A percentile compares a stretch with the other conserved stretches of the same genome.
Conservation (phyloP, 2,888 invertebrate genomes). For the Eremobia ochroleuca region DNA sequence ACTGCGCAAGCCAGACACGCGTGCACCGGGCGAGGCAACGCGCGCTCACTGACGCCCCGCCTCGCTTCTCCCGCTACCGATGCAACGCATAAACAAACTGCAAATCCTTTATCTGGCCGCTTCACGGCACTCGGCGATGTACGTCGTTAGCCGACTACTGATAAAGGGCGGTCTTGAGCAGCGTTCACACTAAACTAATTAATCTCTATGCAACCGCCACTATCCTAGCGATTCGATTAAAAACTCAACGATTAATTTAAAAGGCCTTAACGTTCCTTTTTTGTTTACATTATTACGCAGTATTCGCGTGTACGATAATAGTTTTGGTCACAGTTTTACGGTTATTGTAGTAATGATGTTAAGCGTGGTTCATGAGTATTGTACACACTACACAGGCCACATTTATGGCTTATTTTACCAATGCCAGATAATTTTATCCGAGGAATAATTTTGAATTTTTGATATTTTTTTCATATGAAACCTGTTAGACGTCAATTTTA, state of each 20-base stretch:
- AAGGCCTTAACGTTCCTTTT: slow-evolving; percentile 23
- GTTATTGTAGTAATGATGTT: slow-evolving; percentile 44
- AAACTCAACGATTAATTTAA: slow-evolving; percentile 12
- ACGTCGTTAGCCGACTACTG: slow-evolving; percentile 78
- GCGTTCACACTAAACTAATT: slow-evolving; percentile 69
- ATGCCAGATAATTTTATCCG: no score
- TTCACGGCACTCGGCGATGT: slow-evolving; percentile 72
- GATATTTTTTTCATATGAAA: no score
- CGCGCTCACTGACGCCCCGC: slow-evolving; percentile 81
- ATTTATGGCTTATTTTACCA: no score
- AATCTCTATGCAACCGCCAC: slow-evolving; percentile 46
- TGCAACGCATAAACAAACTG: slow-evolving; percentile 86
- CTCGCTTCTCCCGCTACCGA: slow-evolving; percentile 76
- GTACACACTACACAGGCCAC: neutral
- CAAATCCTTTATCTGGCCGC: slow-evolving; percentile 85
- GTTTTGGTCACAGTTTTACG: slow-evolving; percentile 52
- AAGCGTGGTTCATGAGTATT: slow-evolving; percentile 39
- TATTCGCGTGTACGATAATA: slow-evolving; percentile 44
- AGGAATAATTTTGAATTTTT: no score
- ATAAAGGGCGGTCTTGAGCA: slow-evolving; percentile 75
- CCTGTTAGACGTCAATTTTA: no score
- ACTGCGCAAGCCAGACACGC: slow-evolving; percentile 78
- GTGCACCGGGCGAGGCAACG: slow-evolving; percentile 82
- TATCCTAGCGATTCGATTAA: slow-evolving; percentile 30
- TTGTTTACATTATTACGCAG: slow-evolving; percentile 66